phyloP scores from a whole-genome alignment of 2,888 invertebrate genomes.

The Acleris sparsana region DNA sequence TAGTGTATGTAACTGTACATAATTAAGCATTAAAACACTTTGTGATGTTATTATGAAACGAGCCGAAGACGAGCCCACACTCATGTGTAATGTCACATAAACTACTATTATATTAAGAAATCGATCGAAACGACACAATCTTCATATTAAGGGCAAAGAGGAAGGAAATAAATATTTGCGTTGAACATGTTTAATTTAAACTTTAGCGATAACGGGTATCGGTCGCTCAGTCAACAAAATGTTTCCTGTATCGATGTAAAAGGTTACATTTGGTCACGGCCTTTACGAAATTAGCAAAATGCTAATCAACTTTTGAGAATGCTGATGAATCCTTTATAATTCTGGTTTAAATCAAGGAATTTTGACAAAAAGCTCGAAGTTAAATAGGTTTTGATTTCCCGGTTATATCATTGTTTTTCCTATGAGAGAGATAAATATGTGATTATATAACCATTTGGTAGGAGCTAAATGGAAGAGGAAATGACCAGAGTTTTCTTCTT shows the following conservation, averaged over 20 bases:
- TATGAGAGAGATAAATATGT: background rate
- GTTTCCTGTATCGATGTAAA: conserved; percentile 41
- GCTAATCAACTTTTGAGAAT: no score
- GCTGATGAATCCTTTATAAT: no score
- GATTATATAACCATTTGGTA: conserved; percentile 18
- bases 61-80: no score
- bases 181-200: conserved; percentile 37
- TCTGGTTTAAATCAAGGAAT: no score
- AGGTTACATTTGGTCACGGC: conserved; percentile 41
- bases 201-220: conserved; percentile 40
- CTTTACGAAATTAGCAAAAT: no score
- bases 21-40: no score
- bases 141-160: conserved; percentile 21
- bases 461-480: conserved; percentile 15
- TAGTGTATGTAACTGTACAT: no score
- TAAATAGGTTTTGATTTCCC: no score
- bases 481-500: conserved; percentile 21
- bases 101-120: no score
- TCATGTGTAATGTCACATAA: no score
- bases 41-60: no score
- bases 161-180: conserved; percentile 39
- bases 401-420: background rate
- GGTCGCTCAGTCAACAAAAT: conserved; percentile 39
- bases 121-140: conserved; percentile 8
- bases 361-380: no score